Evolutionary conservation across 2,888 invertebrate species (phyloP), one percentile per base, ranked within the genome.

Genomic region (Microplitis manilae): DNA sequence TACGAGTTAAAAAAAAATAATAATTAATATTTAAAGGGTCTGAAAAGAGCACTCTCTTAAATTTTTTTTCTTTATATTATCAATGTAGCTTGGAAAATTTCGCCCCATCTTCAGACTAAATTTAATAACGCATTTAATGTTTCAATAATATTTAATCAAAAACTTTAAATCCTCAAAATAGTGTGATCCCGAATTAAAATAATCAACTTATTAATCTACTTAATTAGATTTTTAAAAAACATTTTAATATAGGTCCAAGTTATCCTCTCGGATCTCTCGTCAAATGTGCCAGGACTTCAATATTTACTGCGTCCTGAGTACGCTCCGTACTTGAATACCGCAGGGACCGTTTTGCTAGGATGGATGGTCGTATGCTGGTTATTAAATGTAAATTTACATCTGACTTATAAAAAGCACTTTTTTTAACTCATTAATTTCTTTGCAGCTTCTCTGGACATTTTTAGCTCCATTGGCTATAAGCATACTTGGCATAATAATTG

Each of bases 341-440:
- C 84, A 60, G 85, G 85, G 6, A 86, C 85, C 13, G 81, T 88
- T 7, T 73, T 88, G 9, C 79, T 88, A 9, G 87, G 88, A 15
- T 88, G 88, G 88, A 80, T 88, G 76, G 81, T 88, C 68, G 82
- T 88, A 2, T 84, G 85, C 9, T 88, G 86, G 86, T 83, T 88
- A 75, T 84, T 84, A 62, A 85, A 86, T 62, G 88, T 87, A 83
- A 38, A 83, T 73, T 72, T 59, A 68, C 4, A 30, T 30, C 30
- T 4, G 4, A 30, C 30, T 30, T 1, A 30, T 30, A 2, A 2
- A 30, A 13, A 8, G 2, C 13, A 61, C 59, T 62, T 15, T 38
- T 17, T 71, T 70, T 38, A 7, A 60, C 20, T 39, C 20, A 61
- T 50, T 68, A 39, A 40, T 15, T n/a, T 60, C n/a, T 64, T 74